Conservation (phyloP, 2,113 vertebrate species). For the Pedetes capensis region DNA sequence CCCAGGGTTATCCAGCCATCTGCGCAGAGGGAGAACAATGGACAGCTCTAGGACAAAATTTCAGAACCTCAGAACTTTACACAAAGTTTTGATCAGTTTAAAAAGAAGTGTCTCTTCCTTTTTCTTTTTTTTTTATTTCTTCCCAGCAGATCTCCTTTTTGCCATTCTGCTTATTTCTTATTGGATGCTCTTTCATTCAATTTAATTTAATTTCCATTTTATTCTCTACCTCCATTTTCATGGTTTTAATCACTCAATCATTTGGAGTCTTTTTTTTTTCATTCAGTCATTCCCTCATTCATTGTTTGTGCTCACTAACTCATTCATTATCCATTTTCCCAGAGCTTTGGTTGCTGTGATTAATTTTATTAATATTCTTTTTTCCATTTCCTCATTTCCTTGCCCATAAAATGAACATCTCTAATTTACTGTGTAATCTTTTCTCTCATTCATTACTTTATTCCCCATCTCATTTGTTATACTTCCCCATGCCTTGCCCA, state of each 20-base stretch:
- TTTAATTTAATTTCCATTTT: slow-evolving; percentile 2
- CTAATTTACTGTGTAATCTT: slow-evolving; percentile 46
- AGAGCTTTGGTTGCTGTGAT: slow-evolving; percentile 1
- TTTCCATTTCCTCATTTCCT: slow-evolving; percentile 31
- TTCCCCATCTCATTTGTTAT: not conserved
- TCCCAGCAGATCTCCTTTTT: not conserved
- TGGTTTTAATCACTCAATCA: not conserved
- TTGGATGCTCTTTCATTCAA: not conserved
- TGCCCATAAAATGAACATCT: slow-evolving; percentile 36
- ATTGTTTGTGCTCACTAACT: slow-evolving; percentile 12
- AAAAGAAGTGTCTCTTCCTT: not conserved
- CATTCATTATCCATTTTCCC: slow-evolving; percentile 36
- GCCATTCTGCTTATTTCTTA: not conserved
- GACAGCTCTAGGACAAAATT: not conserved
- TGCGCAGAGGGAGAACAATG: not conserved
- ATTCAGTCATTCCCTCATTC: not conserved
- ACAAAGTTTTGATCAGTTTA: not conserved
- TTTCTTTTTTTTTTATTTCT: not conserved
- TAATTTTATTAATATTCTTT: slow-evolving; percentile 50
- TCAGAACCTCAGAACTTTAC: not conserved
- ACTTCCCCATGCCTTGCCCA: not conserved
- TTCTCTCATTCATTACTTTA: not conserved
- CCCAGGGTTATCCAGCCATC: not conserved
- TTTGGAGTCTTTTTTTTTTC: not conserved
- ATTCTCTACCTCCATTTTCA: not conserved